These are phyloP conservation scores for Tinamus guttatus DNA, from an alignment of 2,113 vertebrate species.

Conservation along the genomic window DNA sequence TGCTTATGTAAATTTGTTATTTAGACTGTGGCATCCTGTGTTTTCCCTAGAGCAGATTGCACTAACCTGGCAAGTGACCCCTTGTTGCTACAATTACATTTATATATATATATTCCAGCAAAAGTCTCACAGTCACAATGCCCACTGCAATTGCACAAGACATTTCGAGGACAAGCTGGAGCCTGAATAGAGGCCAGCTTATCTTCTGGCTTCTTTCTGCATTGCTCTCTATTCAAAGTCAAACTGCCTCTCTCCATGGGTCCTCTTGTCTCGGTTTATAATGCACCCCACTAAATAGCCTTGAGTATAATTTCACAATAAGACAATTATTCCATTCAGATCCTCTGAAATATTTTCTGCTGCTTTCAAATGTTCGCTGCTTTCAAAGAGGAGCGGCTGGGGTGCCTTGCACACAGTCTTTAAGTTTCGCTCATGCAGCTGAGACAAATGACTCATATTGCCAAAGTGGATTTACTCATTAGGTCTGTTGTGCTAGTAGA, in stretches of 20 bases:
- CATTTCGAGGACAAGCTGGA: not conserved
- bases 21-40: not conserved
- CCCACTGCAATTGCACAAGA: not conserved
- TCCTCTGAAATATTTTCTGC: slow-evolving; percentile 29
- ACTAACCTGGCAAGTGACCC: not conserved
- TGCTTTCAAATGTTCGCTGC: not conserved
- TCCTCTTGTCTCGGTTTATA: not conserved
- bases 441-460: slow-evolving; percentile 73
- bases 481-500: slow-evolving; percentile 63
- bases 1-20: not conserved
- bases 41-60: not conserved
- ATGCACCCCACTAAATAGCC: not conserved
- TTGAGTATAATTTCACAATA: not conserved
- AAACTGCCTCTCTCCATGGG: not conserved
- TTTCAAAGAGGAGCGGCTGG: slow-evolving; percentile 52
- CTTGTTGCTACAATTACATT: not conserved
- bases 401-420: not conserved
- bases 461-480: slow-evolving; percentile 72
- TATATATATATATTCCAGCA: not conserved
- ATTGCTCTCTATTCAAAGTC: not conserved
- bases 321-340: slow-evolving; percentile 19
- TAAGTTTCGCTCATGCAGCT: slow-evolving; percentile 42
- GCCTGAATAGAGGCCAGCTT: not conserved
- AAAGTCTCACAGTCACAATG: not conserved
- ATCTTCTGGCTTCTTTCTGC: not conserved